Evolutionary conservation across 2,113 vertebrate species (phyloP).

Genomic region (Festucalex cinctus): DNA sequence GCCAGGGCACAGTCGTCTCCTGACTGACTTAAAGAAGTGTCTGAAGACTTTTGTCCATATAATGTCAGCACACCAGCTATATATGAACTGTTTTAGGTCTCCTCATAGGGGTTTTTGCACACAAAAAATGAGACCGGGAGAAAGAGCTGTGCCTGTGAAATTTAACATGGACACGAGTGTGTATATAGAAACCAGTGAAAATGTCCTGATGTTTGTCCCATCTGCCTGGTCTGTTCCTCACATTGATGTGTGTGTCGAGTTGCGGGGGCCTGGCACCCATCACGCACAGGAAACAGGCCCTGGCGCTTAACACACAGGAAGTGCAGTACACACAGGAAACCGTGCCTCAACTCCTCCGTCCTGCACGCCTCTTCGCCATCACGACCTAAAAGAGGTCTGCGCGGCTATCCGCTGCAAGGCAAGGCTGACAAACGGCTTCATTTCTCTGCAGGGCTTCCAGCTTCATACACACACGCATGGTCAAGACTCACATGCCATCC

Average conservation of each 20-base stretch:
- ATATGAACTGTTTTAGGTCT: too few species aligned
- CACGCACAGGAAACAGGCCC: conserved; percentile 72
- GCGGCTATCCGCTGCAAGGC: conserved; percentile 28
- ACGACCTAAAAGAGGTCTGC: conserved; percentile 37
- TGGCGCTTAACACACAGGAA: conserved; percentile 64
- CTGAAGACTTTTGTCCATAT: too few species aligned
- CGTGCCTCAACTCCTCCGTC: conserved; percentile 52
- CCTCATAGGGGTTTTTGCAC: too few species aligned
- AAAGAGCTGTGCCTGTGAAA: conserved; percentile 11
- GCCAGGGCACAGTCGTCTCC: too few species aligned
- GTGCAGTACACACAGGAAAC: conserved; percentile 64
- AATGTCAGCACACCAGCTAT: too few species aligned
- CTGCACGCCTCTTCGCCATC: conserved; percentile 34
- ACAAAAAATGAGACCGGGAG: too few species aligned
- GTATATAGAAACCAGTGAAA: conserved; percentile 42
- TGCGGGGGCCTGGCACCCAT: conserved; percentile 66
- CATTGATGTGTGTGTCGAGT: conserved; percentile 27
- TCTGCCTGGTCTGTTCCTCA: conserved; percentile 45
- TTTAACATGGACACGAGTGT: conserved; percentile 26
- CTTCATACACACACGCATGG: background rate
- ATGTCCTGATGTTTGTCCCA: conserved; percentile 41
- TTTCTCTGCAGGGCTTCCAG: conserved; percentile 34
- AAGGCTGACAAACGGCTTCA: conserved; percentile 54
- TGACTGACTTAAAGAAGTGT: too few species aligned
- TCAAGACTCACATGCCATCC: background rate